Evolutionary conservation across 2,797 vertebrate species (phyloP), one percentile per base, ranked within the genome.

Genomic region (Syngnathus acus): DNA sequence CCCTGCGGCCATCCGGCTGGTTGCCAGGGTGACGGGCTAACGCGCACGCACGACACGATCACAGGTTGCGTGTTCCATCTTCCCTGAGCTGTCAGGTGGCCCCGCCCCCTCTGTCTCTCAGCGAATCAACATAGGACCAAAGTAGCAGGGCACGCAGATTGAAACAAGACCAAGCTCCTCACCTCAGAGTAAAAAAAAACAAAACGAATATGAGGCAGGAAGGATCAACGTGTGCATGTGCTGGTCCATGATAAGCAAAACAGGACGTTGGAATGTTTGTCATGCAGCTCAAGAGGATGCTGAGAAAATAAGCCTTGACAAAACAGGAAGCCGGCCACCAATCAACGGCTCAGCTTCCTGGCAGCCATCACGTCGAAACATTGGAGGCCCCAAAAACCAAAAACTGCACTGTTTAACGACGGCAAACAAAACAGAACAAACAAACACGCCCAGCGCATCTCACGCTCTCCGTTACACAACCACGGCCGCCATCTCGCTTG

Each of bases 1-100:
- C 74, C 86, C 81, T 76, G n/a, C 1, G 50, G 78, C 68, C 65
- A 32, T 77, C 67, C 16, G 57, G 57, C n/a, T 5, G 16, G 37
- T 39, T 39, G 37, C 57, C 57, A n/a, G 2, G 57, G 59, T 11
- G 39, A 21, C 39, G 0, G 16, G 17, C 37, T 9, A 38, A 59
- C 16, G 9, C 37, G 7, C 26, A 39, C 32, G 19, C 37, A 39
- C 7, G 3, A 17, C 16, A 9, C 38, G 5, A 1, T 26, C 9
- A 32, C 16, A 45, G 45, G 32, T n/a, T 62, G 21, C 14, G 6
- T 21, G 50, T 51, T 51, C 19, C 50, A 21, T 51, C 19, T 51
- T 9, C 19, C 14, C 8, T 51, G 48, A 51, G 17, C 17, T 10
- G 48, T 21, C n/a, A 14, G 48, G 3, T 51, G 19, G 19, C 23